phyloP scores from a whole-genome alignment of 2,888 invertebrate species.

The Phengaris arion region DNA sequence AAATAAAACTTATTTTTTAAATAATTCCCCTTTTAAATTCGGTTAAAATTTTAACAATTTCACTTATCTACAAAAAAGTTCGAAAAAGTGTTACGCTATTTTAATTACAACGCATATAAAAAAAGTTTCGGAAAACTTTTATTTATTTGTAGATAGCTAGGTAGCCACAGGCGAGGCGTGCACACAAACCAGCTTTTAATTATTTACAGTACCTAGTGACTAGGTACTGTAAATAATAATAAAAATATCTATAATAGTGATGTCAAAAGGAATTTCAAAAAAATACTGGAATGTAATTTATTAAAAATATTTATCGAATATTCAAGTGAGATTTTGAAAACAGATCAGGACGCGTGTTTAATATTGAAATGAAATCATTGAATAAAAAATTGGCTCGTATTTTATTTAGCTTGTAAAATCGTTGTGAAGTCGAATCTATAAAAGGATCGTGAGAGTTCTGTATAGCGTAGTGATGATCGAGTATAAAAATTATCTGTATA shows the following conservation, averaged over 20 bases:
- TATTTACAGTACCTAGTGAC: too few relatives aligned
- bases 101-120: too few relatives aligned
- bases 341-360: slow-evolving; percentile 7
- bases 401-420: slow-evolving; percentile 33
- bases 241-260: background rate
- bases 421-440: slow-evolving; percentile 26
- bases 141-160: background rate
- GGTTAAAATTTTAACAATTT: too few relatives aligned
- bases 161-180: too few relatives aligned
- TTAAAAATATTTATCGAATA: slow-evolving; percentile 23
- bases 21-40: too few relatives aligned
- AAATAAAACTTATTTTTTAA: too few relatives aligned
- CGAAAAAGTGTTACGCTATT: too few relatives aligned
- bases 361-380: slow-evolving; percentile 16
- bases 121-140: background rate
- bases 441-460: slow-evolving; percentile 34
- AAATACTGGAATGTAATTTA: slow-evolving; percentile 15
- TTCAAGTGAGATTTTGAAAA: slow-evolving; percentile 17
- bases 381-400: slow-evolving; percentile 18
- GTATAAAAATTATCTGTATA: background rate
- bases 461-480: background rate
- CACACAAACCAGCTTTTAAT: too few relatives aligned
- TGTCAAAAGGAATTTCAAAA: slow-evolving; percentile 1
- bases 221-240: background rate
- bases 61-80: too few relatives aligned